A percentile compares a stretch with the other conserved stretches of the same genome.
Conservation (phyloP, 2,113 vertebrate genomes). For the Jaculus jaculus region DNA sequence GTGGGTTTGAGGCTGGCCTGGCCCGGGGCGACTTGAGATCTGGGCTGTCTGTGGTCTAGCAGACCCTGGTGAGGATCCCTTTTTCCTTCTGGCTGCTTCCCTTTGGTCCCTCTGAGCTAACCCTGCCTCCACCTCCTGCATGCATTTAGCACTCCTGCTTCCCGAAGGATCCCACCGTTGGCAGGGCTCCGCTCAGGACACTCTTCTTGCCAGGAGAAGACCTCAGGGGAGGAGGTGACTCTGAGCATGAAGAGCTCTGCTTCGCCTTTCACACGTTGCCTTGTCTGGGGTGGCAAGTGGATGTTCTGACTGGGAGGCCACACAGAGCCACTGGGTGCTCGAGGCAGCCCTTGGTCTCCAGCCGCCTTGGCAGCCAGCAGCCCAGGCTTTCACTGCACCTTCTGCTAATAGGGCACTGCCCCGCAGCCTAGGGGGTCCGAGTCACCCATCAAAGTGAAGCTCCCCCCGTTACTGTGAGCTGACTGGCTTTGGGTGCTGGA, state of each 20-base stretch:
- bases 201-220: background rate
- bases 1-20: background rate
- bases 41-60: background rate
- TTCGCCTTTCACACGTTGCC: background rate
- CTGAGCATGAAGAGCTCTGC: fast-evolving
- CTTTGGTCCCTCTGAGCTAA: fast-evolving
- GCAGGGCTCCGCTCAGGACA: background rate
- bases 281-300: fast-evolving
- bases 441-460: background rate
- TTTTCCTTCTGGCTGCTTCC: too few relatives aligned
- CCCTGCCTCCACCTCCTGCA: fast-evolving
- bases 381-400: fast-evolving
- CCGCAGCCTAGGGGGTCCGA: background rate
- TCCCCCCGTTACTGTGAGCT: background rate
- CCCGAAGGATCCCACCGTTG: fast-evolving
- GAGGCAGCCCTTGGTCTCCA: fast-evolving
- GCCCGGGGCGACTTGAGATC: too few relatives aligned
- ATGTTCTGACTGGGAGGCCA: fast-evolving
- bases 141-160: background rate
- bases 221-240: too few relatives aligned
- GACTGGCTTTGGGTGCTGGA: too few relatives aligned
- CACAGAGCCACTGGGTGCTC: too few relatives aligned
- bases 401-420: fast-evolving
- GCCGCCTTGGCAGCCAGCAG: background rate
- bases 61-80: too few relatives aligned